Evolutionary conservation across 2,113 vertebrate genomes (phyloP).

Genomic region (Neodontobutis hainanensis): DNA sequence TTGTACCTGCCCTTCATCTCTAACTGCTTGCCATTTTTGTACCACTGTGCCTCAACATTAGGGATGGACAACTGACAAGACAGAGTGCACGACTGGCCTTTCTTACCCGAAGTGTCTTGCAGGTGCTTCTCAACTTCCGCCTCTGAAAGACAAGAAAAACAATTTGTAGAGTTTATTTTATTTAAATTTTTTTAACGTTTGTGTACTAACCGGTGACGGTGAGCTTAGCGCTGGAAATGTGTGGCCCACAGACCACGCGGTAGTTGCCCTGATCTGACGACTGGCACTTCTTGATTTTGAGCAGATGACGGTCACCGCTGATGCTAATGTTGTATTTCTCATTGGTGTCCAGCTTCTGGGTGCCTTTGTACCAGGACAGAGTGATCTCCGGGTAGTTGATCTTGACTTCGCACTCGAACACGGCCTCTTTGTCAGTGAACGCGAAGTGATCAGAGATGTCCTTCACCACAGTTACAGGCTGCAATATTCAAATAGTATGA

Average conservation of each 20-base stretch:
- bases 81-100: slow-evolving; percentile 88
- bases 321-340: slow-evolving; percentile 91
- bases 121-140: slow-evolving; percentile 88
- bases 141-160: slow-evolving; percentile 77
- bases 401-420: slow-evolving; percentile 95
- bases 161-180: too few species aligned
- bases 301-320: slow-evolving; percentile 85
- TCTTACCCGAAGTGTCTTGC: slow-evolving; percentile 90
- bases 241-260: slow-evolving; percentile 94
- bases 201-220: slow-evolving; percentile 88
- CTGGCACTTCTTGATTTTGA: slow-evolving; percentile 88
- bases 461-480: slow-evolving; percentile 92
- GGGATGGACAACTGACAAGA: slow-evolving; percentile 94
- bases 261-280: slow-evolving; percentile 92
- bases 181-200: background rate
- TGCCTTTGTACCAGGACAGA: slow-evolving; percentile 98
- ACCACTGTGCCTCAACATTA: slow-evolving; percentile 91
- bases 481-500: background rate
- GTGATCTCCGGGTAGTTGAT: slow-evolving; percentile 99
- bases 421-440: slow-evolving; percentile 84
- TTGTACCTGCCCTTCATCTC: slow-evolving; percentile 87
- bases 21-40: slow-evolving; percentile 88
- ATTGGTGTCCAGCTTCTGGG: slow-evolving; percentile 88
- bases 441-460: slow-evolving; percentile 91
- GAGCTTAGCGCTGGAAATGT: slow-evolving; percentile 95